phyloP scores from a whole-genome alignment of 92 coral and sea anemone genomes.

The Isaurus tuberculatus region DNA sequence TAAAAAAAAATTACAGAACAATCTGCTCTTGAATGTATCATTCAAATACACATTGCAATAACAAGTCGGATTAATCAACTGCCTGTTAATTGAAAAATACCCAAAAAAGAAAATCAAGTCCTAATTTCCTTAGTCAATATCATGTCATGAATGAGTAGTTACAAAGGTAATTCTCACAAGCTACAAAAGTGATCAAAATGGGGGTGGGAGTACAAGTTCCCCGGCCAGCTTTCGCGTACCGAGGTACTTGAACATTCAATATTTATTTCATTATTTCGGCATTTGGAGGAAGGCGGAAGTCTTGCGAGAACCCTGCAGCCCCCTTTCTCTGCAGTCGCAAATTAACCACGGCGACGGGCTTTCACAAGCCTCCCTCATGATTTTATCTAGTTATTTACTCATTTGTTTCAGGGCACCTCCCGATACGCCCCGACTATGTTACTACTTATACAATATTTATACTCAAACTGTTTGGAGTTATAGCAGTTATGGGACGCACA shows the following conservation, averaged over 20 bases:
- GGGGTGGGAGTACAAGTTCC: constrained; percentile 2
- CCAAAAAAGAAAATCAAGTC: too few relatives aligned
- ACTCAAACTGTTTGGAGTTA: too few relatives aligned
- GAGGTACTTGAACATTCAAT: not conserved
- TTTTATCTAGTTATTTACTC: not conserved
- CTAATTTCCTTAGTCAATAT: too few relatives aligned
- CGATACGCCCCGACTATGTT: not conserved
- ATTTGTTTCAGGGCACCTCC: constrained; percentile 12
- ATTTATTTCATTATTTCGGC: too few relatives aligned
- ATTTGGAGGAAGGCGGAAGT: constrained; percentile 8
- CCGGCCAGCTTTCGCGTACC: not conserved
- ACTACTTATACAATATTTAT: not conserved
- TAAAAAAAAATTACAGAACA: too few relatives aligned
- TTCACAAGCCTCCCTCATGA: not conserved
- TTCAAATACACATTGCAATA: too few relatives aligned
- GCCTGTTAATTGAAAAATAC: too few relatives aligned
- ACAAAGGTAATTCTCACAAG: too few relatives aligned
- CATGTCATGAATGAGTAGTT: too few relatives aligned
- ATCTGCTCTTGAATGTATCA: too few relatives aligned
- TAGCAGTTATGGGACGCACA: not conserved
- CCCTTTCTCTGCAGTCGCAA: constrained; percentile 27
- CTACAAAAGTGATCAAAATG: not conserved
- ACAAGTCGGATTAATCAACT: too few relatives aligned
- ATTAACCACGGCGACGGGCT: constrained; percentile 23
- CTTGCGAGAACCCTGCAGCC: constrained; percentile 14